Base-by-base conservation (phyloP, 2,888 invertebrate species). In the Eucriotettix oculatus region DNA sequence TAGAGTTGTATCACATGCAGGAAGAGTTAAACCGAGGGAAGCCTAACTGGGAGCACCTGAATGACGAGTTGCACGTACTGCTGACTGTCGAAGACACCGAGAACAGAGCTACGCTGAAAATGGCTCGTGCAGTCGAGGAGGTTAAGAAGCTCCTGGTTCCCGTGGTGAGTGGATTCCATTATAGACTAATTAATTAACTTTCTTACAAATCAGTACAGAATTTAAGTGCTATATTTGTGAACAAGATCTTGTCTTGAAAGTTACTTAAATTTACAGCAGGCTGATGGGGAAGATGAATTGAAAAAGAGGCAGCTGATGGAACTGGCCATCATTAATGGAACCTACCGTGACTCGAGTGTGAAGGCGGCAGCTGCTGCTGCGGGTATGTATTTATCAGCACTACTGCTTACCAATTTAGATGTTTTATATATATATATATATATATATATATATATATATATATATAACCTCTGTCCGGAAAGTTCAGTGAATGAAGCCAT, bases 261-360 rank as follows among this genome's bases (percentile, higher is more conserved):
- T 17, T 9, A 16, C 12, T 52, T 60, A 40, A 41, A 54, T 41
- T 61, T 10, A 10, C 56, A 87, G 85, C 87, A 99, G 96, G 96
- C 97, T 64, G 99, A 99, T 76, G 99, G 99, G 65, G 99, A 99
- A 81, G 99, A 99, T 78, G 99, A 99, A 76, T 79, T 99, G 72
- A 99, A 99, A 83, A 97, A 99, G 77, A 86, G 97, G 73, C 99
- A 99, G 78, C 82, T 99, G 70, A 99, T 99, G 98, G 99, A 99
- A 78, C 81, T 99, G 74, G 99, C 99, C 71, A 99, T 99, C 71
- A 97, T 99, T 74, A 99, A 99, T 75, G 99, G 99, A 74, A 99
- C 99, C 60, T 99, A 98, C 81, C 86, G 98, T 74, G 96, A 97
- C 76, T 93, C 93, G 63, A 92, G 90, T 73, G 81, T 88, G 68